phyloP scores from a whole-genome alignment of 1,140 invertebrate species.

The Drosophila rufa region DNA sequence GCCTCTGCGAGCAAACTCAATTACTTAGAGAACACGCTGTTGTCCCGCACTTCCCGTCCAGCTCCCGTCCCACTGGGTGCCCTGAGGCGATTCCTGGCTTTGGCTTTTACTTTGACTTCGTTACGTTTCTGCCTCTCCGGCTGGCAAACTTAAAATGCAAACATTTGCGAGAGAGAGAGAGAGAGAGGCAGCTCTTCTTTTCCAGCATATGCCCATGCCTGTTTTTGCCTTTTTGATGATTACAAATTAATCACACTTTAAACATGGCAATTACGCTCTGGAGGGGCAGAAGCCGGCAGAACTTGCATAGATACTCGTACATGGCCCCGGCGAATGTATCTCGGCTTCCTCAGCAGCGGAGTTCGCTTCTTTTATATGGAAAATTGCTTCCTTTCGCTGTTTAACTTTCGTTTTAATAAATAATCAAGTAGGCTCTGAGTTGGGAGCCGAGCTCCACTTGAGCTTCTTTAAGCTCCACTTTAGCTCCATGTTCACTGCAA shows the following conservation, averaged over 20 bases:
- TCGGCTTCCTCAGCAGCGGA: conserved; percentile 40
- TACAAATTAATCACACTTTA: conserved; percentile 84
- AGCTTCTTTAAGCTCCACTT: conserved; percentile 27
- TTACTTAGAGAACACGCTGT: conserved; percentile 64
- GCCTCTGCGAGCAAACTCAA: conserved; percentile 62
- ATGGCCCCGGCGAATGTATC: conserved; percentile 17
- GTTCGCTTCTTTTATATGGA: conserved; percentile 68
- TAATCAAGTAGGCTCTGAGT: conserved; percentile 75
- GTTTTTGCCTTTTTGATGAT: conserved; percentile 80
- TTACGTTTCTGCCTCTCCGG: conserved; percentile 18
- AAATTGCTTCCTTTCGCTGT: conserved; percentile 83
- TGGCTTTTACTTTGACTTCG: conserved; percentile 31
- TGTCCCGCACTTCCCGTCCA: conserved; percentile 30
- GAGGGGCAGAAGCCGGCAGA: conserved; percentile 35
- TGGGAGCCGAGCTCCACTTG: conserved; percentile 33
- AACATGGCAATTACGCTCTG: conserved; percentile 80
- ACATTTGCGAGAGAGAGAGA: conserved; percentile 42
- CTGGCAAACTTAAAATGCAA: conserved; percentile 59
- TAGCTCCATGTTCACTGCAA: neutral
- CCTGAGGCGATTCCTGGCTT: conserved; percentile 60
- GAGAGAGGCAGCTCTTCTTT: conserved; percentile 31
- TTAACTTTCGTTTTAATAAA: conserved; percentile 84
- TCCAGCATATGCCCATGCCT: conserved; percentile 32
- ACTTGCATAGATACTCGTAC: conserved; percentile 54
- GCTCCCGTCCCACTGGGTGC: conserved; percentile 12